Base-by-base conservation (phyloP, 2,797 vertebrate species). In the Betta splendens region DNA sequence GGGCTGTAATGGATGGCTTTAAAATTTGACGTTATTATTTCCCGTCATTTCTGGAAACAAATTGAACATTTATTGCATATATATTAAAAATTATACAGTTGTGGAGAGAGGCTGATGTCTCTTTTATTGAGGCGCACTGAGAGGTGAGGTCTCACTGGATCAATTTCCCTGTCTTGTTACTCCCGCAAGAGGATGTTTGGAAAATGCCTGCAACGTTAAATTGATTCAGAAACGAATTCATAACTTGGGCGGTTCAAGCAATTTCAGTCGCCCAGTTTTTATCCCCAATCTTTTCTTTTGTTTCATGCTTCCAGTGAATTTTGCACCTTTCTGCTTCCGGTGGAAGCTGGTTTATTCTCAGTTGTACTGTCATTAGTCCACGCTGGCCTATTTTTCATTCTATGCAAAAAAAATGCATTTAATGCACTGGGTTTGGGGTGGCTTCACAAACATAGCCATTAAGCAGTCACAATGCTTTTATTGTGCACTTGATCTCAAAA, bases 51-150 rank as follows among this genome's bases (percentile, higher is more conserved):
- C 96, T 92, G 93, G 94, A 97, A 98, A 98, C 97, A 98, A 98
- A 98, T 96, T 97, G 96, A 98, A 98, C 96, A 98, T 98, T 98
- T 98, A 99, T 98, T 99, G 97, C 96, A 99, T 99, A 99, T 98
- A 99, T 99, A 99, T 99, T 99, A 99, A 99, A 99, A 99, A 99
- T 98, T 99, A 99, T 94, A 94, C 93, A 90, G 93, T 94, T 93
- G 94, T 94, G 90, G 92, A 90, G 92, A 92, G 93, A 90, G 91
- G 91, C 92, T 92, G 93, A 91, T 93, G 89, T 87, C 93, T 93
- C 89, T 91, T 92, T 97, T 97, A 98, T 96, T 98, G 94, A 93
- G 95, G 94, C 94, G 92, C 94, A 95, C 93, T 86, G 90, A 95
- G 95, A 96, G 96, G 97, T 96, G 95, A 97, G 86, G 92, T 94